A percentile compares a stretch with the other conserved stretches of the same genome.
These are phyloP conservation scores for Leptinotarsa defecta DNA, from an alignment of 1,140 invertebrate genomes.

Conservation along the genomic window DNA sequence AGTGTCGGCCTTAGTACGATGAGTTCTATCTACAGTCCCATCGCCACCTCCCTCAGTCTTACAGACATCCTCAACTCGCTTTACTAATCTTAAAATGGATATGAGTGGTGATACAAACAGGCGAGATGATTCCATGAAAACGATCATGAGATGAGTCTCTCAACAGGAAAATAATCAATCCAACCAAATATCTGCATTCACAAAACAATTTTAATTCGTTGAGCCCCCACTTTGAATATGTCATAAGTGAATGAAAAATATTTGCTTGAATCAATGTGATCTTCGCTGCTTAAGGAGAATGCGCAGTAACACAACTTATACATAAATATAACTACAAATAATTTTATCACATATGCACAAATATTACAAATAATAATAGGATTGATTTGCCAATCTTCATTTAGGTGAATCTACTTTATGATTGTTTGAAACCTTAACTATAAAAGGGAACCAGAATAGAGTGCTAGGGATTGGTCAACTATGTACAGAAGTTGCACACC, in stretches of 20 bases:
- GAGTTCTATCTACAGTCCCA: conserved; percentile 35
- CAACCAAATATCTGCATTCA: not conserved
- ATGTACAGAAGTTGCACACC: conserved; percentile 50
- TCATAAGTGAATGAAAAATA: not conserved
- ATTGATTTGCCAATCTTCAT: conserved; percentile 48
- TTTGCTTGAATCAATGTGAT: not conserved
- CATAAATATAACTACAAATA: conserved; percentile 54
- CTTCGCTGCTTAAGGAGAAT: conserved; percentile 45
- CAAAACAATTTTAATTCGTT: not conserved
- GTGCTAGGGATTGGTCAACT: conserved; percentile 53
- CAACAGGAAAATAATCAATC: conserved; percentile 33
- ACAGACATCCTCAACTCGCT: conserved; percentile 43
- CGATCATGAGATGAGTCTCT: conserved; percentile 61
- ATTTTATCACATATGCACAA: conserved; percentile 57
- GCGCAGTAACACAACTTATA: conserved; percentile 53
- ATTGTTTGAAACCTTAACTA: conserved; percentile 55
- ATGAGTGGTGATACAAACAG: conserved; percentile 43
- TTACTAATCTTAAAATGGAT: conserved; percentile 38
- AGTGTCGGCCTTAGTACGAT: conserved; percentile 45
- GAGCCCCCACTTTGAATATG: not conserved
- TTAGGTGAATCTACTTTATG: conserved; percentile 52
- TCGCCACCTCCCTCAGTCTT: conserved; percentile 50
- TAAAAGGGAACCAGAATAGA: conserved; percentile 39
- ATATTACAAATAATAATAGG: conserved; percentile 49
- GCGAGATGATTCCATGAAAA: conserved; percentile 57